These are phyloP conservation scores for Eufriesea mexicana DNA, from an alignment of 1,140 invertebrate genomes.

Conservation along the genomic window DNA sequence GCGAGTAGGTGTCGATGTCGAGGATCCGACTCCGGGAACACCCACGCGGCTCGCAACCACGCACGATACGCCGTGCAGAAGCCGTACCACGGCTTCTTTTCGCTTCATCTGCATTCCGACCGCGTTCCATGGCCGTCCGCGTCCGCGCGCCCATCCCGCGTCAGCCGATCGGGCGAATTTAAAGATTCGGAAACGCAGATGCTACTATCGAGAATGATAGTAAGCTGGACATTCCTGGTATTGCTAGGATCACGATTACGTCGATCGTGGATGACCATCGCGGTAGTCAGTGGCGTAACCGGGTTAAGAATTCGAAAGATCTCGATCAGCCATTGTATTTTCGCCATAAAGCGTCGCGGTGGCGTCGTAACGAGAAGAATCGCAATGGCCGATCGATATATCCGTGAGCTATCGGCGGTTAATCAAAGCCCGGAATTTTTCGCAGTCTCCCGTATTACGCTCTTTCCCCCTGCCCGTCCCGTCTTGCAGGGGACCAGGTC, in stretches of 20 bases:
- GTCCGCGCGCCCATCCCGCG: background rate
- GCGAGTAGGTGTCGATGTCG: constrained; percentile 61
- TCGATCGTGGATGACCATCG: too few species aligned
- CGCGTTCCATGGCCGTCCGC: background rate
- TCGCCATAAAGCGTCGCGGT: background rate
- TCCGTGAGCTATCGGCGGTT: constrained; percentile 35
- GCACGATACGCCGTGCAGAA: background rate
- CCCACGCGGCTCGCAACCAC: constrained; percentile 4
- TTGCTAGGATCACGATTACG: too few species aligned
- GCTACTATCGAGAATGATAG: too few species aligned
- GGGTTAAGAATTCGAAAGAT: background rate
- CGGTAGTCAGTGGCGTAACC: too few species aligned
- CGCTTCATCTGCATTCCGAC: constrained; percentile 37
- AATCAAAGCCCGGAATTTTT: constrained; percentile 45
- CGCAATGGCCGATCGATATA: constrained; percentile 17
- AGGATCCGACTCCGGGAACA: constrained; percentile 21
- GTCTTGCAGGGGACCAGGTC: constrained; percentile 25
- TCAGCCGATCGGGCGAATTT: background rate
- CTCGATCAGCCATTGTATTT: background rate
- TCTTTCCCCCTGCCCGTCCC: constrained; percentile 26
- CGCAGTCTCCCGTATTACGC: constrained; percentile 34
- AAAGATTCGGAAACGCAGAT: background rate
- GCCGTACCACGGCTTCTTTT: constrained; percentile 27
- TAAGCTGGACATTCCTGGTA: too few species aligned
- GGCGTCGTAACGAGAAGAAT: constrained; percentile 5